A percentile compares a stretch with the other conserved stretches of the same genome.
phyloP scores from a whole-genome alignment of 2,113 vertebrate genomes.

The Colius striatus region DNA sequence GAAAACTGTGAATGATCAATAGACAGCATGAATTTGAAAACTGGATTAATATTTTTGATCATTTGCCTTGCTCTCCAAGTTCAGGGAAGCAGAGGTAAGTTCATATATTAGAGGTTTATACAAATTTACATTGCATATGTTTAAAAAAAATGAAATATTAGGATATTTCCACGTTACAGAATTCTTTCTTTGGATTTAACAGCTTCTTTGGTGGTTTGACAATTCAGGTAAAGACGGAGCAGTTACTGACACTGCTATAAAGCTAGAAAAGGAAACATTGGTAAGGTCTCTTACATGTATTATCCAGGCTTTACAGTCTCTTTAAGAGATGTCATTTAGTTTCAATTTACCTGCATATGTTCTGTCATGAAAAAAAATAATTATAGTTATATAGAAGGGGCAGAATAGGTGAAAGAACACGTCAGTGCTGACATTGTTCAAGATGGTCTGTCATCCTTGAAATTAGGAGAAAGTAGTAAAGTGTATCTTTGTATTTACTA shows the following conservation, averaged over 20 bases:
- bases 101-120: neutral
- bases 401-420: neutral
- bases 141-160: neutral
- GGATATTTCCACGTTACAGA: neutral
- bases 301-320: neutral
- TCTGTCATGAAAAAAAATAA: neutral
- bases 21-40: conserved; percentile 81
- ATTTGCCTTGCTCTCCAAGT: conserved; percentile 77
- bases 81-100: conserved; percentile 85
- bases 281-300: neutral
- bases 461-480: neutral
- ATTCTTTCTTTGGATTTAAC: neutral
- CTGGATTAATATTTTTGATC: conserved; percentile 77
- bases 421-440: neutral
- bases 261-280: neutral
- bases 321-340: neutral
- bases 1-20: conserved; percentile 62
- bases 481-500: neutral
- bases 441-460: neutral
- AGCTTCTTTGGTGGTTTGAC: neutral
- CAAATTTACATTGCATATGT: neutral
- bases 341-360: neutral
- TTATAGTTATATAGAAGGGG: neutral
- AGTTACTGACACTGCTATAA: neutral
- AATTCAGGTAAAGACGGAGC: neutral